These are phyloP conservation scores for Sterna hirundo DNA, from an alignment of 2,113 vertebrate species.

Conservation along the genomic window DNA sequence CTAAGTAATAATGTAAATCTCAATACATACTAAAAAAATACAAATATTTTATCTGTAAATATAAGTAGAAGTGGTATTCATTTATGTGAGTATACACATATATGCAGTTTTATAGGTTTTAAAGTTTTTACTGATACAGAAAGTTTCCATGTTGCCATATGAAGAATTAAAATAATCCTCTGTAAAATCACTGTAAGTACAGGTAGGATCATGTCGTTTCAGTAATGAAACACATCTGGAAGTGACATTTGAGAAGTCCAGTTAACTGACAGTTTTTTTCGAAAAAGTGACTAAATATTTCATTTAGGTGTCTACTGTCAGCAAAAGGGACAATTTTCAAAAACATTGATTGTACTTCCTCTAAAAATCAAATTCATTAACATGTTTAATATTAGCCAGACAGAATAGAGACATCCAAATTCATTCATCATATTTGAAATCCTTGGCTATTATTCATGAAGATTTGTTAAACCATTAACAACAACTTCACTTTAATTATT, in stretches of 20 bases:
- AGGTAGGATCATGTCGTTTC: background rate
- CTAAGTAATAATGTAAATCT: background rate
- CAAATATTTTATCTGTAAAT: background rate
- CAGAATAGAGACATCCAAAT: background rate
- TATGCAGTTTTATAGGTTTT: background rate
- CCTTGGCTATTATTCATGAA: background rate
- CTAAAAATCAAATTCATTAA: background rate
- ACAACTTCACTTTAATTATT: conserved; percentile 26
- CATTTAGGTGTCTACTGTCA: background rate
- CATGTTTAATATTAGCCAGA: background rate
- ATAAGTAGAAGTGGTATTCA: background rate
- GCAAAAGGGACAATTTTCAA: background rate
- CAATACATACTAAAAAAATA: background rate
- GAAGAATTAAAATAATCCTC: background rate
- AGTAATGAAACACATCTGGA: background rate
- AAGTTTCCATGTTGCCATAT: background rate
- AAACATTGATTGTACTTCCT: background rate
- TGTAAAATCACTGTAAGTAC: background rate
- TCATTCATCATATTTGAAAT: background rate
- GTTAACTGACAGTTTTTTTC: background rate
- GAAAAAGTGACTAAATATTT: background rate
- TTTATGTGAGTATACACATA: background rate
- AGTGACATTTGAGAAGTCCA: background rate
- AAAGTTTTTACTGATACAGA: background rate
- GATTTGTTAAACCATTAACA: conserved; percentile 6